Percentiles rank a stretch among this genome's conserved stretches.
phyloP scores from a whole-genome alignment of 2,888 invertebrate genomes.

The Oithona nana region DNA sequence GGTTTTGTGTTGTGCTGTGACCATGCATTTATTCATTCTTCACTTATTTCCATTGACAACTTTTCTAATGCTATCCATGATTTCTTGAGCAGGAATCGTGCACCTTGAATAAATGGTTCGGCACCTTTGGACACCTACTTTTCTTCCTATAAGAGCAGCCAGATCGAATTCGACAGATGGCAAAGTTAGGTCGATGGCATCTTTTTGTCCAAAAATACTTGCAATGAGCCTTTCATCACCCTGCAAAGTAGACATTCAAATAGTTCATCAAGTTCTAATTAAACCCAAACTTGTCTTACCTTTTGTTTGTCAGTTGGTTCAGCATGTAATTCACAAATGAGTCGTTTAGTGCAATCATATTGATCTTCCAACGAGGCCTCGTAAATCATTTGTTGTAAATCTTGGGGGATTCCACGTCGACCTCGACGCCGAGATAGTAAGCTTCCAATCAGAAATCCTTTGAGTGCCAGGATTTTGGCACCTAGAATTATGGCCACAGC shows the following conservation, averaged over 20 bases:
- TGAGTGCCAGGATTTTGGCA: neutral
- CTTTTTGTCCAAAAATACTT: neutral
- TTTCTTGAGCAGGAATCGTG: neutral
- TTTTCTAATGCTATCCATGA: neutral
- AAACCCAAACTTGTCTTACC: no score
- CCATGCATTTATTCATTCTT: no score
- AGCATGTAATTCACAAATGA: neutral
- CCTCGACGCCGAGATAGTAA: neutral
- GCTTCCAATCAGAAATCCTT: neutral
- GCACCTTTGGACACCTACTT: conserved; percentile 3
- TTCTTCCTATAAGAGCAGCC: conserved; percentile 5
- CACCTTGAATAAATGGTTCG: neutral
- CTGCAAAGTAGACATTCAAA: no score
- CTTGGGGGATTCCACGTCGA: neutral
- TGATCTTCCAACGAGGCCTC: neutral
- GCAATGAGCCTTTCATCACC: neutral
- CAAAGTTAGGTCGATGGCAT: neutral
- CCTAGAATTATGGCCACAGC: neutral
- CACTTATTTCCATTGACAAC: no score
- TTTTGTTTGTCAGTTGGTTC: neutral
- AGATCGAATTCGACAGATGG: conserved; percentile 5
- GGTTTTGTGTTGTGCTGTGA: no score
- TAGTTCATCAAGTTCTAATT: no score
- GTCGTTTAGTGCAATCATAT: neutral
- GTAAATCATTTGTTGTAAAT: neutral